These are phyloP conservation scores for Ardeotis arabs DNA, from an alignment of 2,113 vertebrate genomes.

Conservation along the genomic window DNA sequence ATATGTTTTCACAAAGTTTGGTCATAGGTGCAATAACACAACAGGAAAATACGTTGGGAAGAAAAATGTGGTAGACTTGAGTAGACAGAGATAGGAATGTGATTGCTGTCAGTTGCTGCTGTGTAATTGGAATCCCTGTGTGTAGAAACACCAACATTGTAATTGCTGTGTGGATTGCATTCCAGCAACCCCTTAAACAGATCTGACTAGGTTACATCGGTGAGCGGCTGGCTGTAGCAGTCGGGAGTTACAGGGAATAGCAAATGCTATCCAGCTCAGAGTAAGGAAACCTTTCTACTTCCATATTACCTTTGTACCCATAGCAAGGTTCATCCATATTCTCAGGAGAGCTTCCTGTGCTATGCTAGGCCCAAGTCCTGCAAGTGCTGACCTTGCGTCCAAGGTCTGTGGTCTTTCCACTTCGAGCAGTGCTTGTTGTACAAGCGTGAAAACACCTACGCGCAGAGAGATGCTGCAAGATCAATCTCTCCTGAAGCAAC, in stretches of 20 bases:
- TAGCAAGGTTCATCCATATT: neutral
- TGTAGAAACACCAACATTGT: neutral
- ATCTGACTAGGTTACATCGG: neutral
- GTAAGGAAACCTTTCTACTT: neutral
- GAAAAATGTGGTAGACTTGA: neutral
- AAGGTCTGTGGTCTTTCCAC: neutral
- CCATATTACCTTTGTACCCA: fast-evolving
- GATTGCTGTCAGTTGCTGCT: neutral
- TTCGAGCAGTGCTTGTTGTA: neutral
- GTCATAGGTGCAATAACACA: neutral
- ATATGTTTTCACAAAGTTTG: neutral
- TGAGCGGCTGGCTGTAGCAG: neutral
- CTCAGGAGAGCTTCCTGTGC: neutral
- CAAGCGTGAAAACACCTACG: fast-evolving
- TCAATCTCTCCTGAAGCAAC: neutral
- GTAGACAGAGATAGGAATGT: neutral
- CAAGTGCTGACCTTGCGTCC: neutral
- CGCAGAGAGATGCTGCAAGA: neutral
- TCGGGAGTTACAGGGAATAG: fast-evolving
- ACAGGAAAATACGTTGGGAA: neutral
- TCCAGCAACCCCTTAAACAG: neutral
- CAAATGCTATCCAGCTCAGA: fast-evolving
- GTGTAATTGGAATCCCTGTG: neutral
- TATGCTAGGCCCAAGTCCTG: neutral
- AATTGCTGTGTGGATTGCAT: neutral